Percentiles rank a stretch among this genome's conserved stretches.
Evolutionary conservation across 2,113 vertebrate genomes (phyloP).

Genomic region (Neogobius melanostomus): DNA sequence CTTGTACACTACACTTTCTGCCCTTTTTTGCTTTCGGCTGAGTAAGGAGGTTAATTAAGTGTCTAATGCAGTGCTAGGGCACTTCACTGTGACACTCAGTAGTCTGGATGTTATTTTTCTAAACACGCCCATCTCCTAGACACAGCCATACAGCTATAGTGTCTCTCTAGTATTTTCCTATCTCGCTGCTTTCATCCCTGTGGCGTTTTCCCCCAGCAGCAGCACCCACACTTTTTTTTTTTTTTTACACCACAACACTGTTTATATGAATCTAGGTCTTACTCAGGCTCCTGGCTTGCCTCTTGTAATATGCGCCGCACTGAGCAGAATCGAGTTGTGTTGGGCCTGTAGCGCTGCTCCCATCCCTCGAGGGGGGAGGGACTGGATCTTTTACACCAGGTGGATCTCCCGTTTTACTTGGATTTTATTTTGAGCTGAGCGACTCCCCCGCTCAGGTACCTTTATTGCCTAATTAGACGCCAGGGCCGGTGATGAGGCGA

Average conservation of each 20-base stretch:
- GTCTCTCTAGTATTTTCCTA: slow-evolving; percentile 19
- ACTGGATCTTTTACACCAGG: slow-evolving; percentile 61
- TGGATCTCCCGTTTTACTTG: slow-evolving; percentile 47
- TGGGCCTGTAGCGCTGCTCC: slow-evolving; percentile 44
- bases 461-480: slow-evolving; percentile 72
- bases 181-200: slow-evolving; percentile 25
- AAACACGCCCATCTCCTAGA: slow-evolving; percentile 38
- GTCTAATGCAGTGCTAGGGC: slow-evolving; percentile 58
- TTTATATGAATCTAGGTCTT: slow-evolving; percentile 64
- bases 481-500: slow-evolving; percentile 54
- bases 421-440: slow-evolving; percentile 63
- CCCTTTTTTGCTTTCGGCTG: slow-evolving; percentile 32
- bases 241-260: slow-evolving; percentile 46
- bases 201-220: slow-evolving; percentile 35
- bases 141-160: slow-evolving; percentile 26
- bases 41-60: slow-evolving; percentile 73
- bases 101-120: slow-evolving; percentile 55
- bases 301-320: slow-evolving; percentile 49
- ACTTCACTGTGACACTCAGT: slow-evolving; percentile 62
- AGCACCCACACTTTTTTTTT: too few relatives aligned
- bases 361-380: slow-evolving; percentile 43
- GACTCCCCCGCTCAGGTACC: slow-evolving; percentile 42
- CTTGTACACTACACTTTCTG: slow-evolving; percentile 18
- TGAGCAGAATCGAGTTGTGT: slow-evolving; percentile 48
- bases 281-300: slow-evolving; percentile 54